Percentiles rank a stretch among this genome's conserved stretches.
Evolutionary conservation across 2,113 vertebrate genomes (phyloP).

Genomic region (Geococcyx californianus): DNA sequence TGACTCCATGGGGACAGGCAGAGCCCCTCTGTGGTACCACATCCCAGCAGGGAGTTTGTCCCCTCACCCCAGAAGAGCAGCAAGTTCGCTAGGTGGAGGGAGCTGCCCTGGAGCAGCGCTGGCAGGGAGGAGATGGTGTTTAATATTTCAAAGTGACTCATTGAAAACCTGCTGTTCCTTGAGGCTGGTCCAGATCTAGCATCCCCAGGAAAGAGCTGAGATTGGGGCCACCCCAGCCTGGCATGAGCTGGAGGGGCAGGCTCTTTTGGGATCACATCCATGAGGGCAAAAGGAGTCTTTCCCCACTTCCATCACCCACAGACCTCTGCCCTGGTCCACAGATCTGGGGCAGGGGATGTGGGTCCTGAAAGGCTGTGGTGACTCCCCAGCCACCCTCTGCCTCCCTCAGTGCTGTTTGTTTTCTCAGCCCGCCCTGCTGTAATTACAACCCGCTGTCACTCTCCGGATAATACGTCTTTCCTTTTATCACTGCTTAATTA

Average conservation of each 20-base stretch:
- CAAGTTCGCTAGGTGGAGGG: rapidly evolving
- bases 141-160: not conserved
- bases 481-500: slow-evolving; percentile 52
- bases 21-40: not conserved
- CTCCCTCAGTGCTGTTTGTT: not conserved
- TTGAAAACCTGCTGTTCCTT: not conserved
- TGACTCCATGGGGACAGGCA: not conserved
- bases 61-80: not conserved
- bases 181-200: not conserved
- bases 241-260: not conserved
- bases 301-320: rapidly evolving
- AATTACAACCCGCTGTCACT: slow-evolving; percentile 6
- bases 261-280: not conserved
- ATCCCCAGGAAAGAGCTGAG: rapidly evolving
- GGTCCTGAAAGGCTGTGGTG: rapidly evolving
- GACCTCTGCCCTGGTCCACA: not conserved
- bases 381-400: not conserved
- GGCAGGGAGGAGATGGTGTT: not conserved
- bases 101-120: rapidly evolving
- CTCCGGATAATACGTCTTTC: not conserved
- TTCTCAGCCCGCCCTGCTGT: not conserved
- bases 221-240: rapidly evolving
- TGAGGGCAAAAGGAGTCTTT: not conserved
- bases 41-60: not conserved
- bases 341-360: rapidly evolving